Evolutionary conservation across 2,888 invertebrate genomes (phyloP).

Genomic region (Agonopterix heracliana): DNA sequence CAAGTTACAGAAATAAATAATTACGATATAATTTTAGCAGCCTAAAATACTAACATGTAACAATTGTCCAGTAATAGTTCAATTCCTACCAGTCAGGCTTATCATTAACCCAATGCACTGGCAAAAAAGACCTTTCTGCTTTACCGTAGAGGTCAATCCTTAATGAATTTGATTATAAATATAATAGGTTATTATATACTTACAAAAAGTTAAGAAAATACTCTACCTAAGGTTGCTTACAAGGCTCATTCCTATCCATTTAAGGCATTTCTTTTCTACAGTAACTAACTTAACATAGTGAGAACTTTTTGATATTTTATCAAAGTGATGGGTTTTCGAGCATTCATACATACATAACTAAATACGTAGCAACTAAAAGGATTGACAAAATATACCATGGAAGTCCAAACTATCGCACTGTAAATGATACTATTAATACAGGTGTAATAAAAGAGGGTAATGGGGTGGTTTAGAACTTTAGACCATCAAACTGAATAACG

Average conservation of each 20-base stretch:
- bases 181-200: neutral
- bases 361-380: neutral
- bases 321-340: neutral
- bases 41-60: too few species aligned
- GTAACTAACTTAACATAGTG: neutral
- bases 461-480: too few species aligned
- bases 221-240: conserved; percentile 1
- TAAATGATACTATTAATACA: neutral
- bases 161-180: neutral
- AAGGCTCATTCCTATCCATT: neutral
- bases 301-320: neutral
- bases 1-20: too few species aligned
- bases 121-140: neutral
- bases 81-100: neutral
- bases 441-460: neutral
- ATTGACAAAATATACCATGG: neutral
- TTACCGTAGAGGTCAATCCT: neutral
- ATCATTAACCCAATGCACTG: neutral
- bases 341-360: neutral
- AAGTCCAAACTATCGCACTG: neutral
- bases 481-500: neutral
- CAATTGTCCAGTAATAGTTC: too few species aligned
- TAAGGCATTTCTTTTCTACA: neutral
- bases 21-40: too few species aligned
- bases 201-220: neutral